Evolutionary conservation across 1,140 invertebrate species (phyloP).

Genomic region (Drosophila grimshawi): DNA sequence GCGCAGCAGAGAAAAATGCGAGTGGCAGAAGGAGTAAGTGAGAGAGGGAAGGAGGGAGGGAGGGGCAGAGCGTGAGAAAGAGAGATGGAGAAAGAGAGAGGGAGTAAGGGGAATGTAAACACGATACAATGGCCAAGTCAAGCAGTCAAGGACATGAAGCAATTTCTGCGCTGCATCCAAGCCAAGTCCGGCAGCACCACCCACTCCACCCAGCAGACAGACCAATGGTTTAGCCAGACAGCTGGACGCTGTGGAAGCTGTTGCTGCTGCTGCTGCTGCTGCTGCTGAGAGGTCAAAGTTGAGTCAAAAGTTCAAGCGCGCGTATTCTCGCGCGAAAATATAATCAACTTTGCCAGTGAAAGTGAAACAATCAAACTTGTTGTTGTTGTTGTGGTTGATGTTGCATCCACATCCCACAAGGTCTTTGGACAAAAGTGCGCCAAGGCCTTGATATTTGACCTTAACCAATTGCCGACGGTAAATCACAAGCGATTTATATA

Average conservation of each 20-base stretch:
- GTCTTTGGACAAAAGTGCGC: background rate
- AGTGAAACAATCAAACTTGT: constrained; percentile 68
- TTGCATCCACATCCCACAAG: background rate
- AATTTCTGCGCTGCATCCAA: constrained; percentile 46
- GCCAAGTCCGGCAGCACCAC: background rate
- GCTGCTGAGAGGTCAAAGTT: constrained; percentile 51
- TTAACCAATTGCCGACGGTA: constrained; percentile 10
- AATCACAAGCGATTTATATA: background rate
- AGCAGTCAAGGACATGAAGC: constrained; percentile 76
- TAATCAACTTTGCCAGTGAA: constrained; percentile 75
- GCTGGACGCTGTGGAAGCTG: constrained; percentile 17
- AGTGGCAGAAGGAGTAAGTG: constrained; percentile 17
- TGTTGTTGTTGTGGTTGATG: too few species aligned
- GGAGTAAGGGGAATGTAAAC: constrained; percentile 25
- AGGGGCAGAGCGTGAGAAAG: constrained; percentile 1
- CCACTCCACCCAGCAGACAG: background rate
- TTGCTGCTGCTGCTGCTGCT: constrained; percentile 20
- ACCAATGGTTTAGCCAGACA: constrained; percentile 26
- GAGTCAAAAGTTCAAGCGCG: constrained; percentile 64
- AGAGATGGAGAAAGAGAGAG: background rate
- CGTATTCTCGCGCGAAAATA: constrained; percentile 62
- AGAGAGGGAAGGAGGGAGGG: too few species aligned
- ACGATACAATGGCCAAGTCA: constrained; percentile 67
- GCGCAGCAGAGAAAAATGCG: constrained; percentile 71
- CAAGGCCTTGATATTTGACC: background rate